Base-by-base conservation (phyloP, 92 coral and sea anemone genomes). In the Porites rus region DNA sequence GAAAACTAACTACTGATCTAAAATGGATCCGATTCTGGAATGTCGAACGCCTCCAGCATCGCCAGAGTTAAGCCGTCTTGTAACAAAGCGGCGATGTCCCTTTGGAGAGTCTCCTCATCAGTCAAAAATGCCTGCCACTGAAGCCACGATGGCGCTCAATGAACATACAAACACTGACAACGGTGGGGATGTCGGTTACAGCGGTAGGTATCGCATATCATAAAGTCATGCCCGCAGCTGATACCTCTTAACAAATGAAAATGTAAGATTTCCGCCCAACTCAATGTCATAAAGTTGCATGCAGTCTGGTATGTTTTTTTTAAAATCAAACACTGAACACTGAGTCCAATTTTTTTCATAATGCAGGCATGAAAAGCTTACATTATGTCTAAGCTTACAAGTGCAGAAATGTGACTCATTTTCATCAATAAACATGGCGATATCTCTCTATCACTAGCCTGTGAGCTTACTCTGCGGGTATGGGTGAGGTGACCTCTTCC, bases 51-150 rank as follows among this genome's bases (percentile, higher is more conserved):
- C 91, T 51, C 98, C 96, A 58, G 69, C 86, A 62, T 94, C 98
- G 12, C 96, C 98, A 31, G 91, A 92, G 65, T 87, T 75, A 5
- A 94, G 93, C 74, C 96, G 93, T n/a, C 91, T 94, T 2, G 91
- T 88, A 10, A 94, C 98, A 25, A 94, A 94, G 78, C 94, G 98
- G 65, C 94, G 98, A 17, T 94, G 98, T 18, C 98, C 98, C 1
- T 94, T 94, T 81, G 98, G 98, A 66, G 98, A 93, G 76, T 93
- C 96, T 5, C 96, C 98, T 1, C 94, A 88, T 56, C 94, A 91
- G 10, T 63, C 70, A 76, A 94, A 94, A 65, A 20, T 89, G 1
- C 90, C 92, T 3, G 94, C 93, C 16, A 80, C 74, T 73, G 80
- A 83, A 72, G 76, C n/a, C 21, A 61, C 20, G 12, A 83, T 73